Conservation (phyloP, 2,797 vertebrate species). For the Poeciliopsis infans region DNA sequence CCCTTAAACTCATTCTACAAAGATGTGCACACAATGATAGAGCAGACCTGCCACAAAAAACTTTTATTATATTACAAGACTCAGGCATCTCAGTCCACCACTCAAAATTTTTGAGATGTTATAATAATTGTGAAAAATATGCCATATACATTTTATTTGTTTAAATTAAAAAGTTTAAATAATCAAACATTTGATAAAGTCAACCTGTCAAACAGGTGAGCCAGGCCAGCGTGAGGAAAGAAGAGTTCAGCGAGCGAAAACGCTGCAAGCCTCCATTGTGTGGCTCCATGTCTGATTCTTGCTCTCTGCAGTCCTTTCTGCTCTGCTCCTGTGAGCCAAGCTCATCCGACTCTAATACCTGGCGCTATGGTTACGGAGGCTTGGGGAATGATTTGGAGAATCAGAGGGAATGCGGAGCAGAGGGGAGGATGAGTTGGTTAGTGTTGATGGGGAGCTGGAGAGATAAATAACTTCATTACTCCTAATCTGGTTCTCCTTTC, state of each 20-base stretch:
- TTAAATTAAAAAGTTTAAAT: not conserved
- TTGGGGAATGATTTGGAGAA: slow-evolving; percentile 44
- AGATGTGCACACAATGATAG: not conserved
- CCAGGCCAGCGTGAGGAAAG: not conserved
- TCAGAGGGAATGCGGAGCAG: not conserved
- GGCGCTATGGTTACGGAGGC: slow-evolving; percentile 70
- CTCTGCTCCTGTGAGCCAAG: slow-evolving; percentile 45
- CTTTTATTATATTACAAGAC: not conserved
- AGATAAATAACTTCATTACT: slow-evolving; percentile 59
- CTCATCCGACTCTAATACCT: slow-evolving; percentile 63
- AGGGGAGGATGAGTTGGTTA: slow-evolving; percentile 8
- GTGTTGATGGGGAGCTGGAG: slow-evolving; percentile 45
- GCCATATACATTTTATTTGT: not conserved
- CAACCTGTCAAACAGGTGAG: not conserved
- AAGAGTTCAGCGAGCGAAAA: not conserved
- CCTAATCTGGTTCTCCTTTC: slow-evolving; percentile 2
- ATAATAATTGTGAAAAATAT: not conserved
- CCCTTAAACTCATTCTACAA: not conserved
- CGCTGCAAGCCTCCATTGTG: slow-evolving; percentile 4
- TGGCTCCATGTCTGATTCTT: slow-evolving; percentile 48
- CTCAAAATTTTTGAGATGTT: not conserved
- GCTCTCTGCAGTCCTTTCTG: slow-evolving; percentile 9
- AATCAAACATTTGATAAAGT: not conserved
- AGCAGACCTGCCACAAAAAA: not conserved
- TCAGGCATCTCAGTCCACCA: not conserved